phyloP scores from a whole-genome alignment of 2,113 vertebrate species.

The Pterophyllum scalare region DNA sequence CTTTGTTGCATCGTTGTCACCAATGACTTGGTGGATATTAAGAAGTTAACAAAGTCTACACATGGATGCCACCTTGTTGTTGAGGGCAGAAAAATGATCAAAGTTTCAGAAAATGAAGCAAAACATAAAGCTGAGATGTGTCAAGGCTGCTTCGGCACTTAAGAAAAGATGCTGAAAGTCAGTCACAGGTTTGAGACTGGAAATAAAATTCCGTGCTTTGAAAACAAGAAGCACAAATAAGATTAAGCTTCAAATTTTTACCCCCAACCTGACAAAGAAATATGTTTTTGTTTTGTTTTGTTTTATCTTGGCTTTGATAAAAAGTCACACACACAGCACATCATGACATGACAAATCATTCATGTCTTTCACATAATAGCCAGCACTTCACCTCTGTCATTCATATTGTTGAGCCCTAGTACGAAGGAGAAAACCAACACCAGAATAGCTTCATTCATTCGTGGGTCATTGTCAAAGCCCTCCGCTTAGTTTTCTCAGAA shows the following conservation, averaged over 20 bases:
- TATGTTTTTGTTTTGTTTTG: not conserved
- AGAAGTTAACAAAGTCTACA: not conserved
- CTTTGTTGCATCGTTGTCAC: not conserved
- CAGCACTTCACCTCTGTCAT: not conserved
- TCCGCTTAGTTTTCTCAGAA: not conserved
- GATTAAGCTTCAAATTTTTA: not conserved
- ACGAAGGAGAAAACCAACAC: not conserved
- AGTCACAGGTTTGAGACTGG: not conserved
- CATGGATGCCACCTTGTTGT: not conserved
- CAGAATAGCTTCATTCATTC: constrained; percentile 15
- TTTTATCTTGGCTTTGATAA: not conserved
- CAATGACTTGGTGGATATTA: not conserved
- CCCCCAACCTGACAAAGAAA: not conserved
- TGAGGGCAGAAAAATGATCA: not conserved
- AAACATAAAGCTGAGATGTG: not conserved
- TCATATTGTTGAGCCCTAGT: not conserved
- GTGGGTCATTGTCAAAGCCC: constrained; percentile 21
- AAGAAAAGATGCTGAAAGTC: not conserved
- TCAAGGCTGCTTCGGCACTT: not conserved
- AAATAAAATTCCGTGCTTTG: not conserved
- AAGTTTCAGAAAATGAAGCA: not conserved
- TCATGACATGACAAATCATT: not conserved
- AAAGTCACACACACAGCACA: not conserved
- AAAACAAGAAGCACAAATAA: not conserved
- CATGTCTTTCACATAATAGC: not conserved